phyloP scores from a whole-genome alignment of 2,113 vertebrate species.

The Planiliza haematocheilus region DNA sequence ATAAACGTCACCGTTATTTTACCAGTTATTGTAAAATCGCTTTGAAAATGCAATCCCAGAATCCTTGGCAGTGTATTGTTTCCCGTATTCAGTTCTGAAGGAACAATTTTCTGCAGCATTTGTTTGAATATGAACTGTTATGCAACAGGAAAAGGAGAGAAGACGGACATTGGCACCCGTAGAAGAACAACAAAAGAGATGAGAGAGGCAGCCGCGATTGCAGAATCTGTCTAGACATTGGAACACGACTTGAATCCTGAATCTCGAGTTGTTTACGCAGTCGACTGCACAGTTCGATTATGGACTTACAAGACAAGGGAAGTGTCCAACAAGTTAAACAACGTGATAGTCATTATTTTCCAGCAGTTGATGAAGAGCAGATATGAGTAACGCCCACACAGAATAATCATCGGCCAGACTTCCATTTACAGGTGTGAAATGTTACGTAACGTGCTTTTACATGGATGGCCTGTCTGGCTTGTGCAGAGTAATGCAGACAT shows the following conservation, averaged over 20 bases:
- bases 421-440: conserved; percentile 47
- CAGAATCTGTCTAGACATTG: conserved; percentile 2
- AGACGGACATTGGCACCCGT: not conserved
- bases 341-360: not conserved
- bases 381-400: conserved; percentile 11
- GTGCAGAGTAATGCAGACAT: not conserved
- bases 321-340: not conserved
- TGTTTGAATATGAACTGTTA: conserved; percentile 49
- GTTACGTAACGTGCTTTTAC: conserved; percentile 37
- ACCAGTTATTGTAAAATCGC: not conserved
- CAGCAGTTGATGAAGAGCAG: not conserved
- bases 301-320: not conserved
- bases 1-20: conserved; percentile 5
- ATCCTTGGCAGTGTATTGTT: conserved; percentile 22
- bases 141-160: conserved; percentile 26
- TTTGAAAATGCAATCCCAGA: conserved; percentile 33
- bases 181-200: conserved; percentile 37
- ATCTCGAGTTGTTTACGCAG: not conserved
- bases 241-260: not conserved
- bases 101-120: conserved; percentile 22
- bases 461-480: conserved; percentile 30
- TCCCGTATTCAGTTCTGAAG: conserved; percentile 23
- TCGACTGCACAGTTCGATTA: not conserved
- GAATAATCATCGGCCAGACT: conserved; percentile 2
- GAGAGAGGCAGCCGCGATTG: conserved; percentile 32